A percentile compares a stretch with the other conserved stretches of the same genome.
phyloP scores from a whole-genome alignment of 64 coral and sea anemone genomes.

The Platygyra sinensis region DNA sequence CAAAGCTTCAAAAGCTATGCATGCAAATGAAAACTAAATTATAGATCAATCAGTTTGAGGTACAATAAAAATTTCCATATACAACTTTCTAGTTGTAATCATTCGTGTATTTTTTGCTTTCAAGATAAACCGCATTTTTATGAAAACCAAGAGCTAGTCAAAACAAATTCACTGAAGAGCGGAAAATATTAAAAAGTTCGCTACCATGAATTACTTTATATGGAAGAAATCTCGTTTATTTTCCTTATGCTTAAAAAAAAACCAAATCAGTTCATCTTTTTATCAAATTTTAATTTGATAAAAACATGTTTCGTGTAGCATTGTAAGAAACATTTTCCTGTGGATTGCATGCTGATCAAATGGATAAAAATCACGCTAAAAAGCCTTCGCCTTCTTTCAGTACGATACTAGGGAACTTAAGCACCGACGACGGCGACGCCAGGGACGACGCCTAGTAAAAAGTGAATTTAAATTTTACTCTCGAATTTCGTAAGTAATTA shows the following conservation, averaged over 20 bases:
- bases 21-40: constrained; percentile 9
- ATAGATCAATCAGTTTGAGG: not conserved
- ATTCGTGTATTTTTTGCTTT: not conserved
- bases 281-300: not conserved
- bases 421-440: no score
- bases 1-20: not conserved
- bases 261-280: not conserved
- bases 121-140: not conserved
- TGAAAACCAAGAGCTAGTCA: not conserved
- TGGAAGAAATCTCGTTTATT: not conserved
- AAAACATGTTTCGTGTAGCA: not conserved
- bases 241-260: no score
- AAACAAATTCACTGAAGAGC: not conserved
- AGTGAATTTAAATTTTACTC: no score
- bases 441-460: no score
- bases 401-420: no score
- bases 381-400: not conserved
- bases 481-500: no score
- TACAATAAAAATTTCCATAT: not conserved
- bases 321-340: not conserved
- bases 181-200: not conserved
- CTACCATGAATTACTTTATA: not conserved
- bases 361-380: not conserved
- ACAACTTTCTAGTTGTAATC: not conserved
- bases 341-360: not conserved